Base-by-base conservation (phyloP, 2,113 vertebrate species). In the Myxocyprinus asiaticus region DNA sequence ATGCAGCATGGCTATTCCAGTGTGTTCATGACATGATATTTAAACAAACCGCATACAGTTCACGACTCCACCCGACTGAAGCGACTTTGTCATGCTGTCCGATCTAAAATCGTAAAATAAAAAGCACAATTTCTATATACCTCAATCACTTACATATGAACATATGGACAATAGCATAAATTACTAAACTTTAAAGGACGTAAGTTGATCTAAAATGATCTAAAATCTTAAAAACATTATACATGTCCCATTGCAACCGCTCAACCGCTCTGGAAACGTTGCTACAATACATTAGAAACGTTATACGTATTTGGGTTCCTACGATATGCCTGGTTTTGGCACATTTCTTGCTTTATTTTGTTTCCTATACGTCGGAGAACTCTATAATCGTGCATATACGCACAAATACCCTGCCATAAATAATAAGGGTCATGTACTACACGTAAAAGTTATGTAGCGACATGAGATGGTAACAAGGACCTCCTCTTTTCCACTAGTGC, bases 401-500 rank as follows among this genome's bases (percentile, higher is more conserved):
- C 86, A 33, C 22, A 78, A 78, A 83, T 78, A 86, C 86, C 91
- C 92, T 90, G 92, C 90, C 89, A 84, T 86, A 85, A 81, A 88
- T 86, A 81, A 88, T 84, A 85, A 58, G 82, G 86, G 86, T 89
- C 94, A 91, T 93, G 94, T 93, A 90, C 92, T 89, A 92, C 90
- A 87, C 91, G 82, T 86, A 69, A 81, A 86, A 71, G 9, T 85
- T 85, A 90, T 88, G 90, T 86, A 89, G 92, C 91, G 87, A 92
- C 85, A 91, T 90, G 88, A 93, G 92, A 92, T 88, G 91, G 90
- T 87, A 89, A 92, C 80, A 88, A 85, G 84, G 88, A 80, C 88
- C 90, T 93, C 91, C 89, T 86, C 92, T 89, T 88, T 89, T 92
- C 51, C 91, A 91, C 88, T 94, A 95, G 95, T 95, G 96, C 95